A percentile compares a stretch with the other conserved stretches of the same genome.
These are phyloP conservation scores for Craterocephalus amniculus DNA, from an alignment of 2,797 vertebrate species.

Conservation along the genomic window DNA sequence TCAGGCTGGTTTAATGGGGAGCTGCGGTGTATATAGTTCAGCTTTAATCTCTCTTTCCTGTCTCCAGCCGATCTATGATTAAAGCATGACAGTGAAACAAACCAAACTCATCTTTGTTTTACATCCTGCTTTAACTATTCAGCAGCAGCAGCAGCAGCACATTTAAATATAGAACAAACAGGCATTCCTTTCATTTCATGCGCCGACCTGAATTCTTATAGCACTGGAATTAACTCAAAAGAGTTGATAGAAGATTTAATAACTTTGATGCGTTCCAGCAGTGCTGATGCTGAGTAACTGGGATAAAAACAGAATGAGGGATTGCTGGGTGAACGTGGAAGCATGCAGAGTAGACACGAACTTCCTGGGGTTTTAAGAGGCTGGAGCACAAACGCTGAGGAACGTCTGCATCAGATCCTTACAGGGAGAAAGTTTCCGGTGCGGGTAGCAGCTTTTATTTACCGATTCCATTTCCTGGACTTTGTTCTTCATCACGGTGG, in stretches of 20 bases:
- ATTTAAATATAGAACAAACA: slow-evolving; percentile 64
- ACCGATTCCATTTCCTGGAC: not conserved
- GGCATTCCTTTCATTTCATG: not conserved
- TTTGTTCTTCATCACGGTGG: slow-evolving; percentile 31
- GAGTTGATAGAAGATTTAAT: slow-evolving; percentile 29
- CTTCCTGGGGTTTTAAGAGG: slow-evolving; percentile 14
- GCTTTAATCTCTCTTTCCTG: not conserved
- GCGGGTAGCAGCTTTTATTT: slow-evolving; percentile 1
- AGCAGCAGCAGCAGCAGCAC: slow-evolving; percentile 12
- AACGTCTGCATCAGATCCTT: not conserved
- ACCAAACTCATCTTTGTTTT: slow-evolving; percentile 23
- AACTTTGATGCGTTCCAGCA: slow-evolving; percentile 45
- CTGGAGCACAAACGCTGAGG: not conserved
- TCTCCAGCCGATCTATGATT: slow-evolving; percentile 27
- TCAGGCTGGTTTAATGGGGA: slow-evolving; percentile 3
- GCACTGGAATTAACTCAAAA: slow-evolving; percentile 18
- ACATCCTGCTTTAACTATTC: slow-evolving; percentile 27
- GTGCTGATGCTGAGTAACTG: slow-evolving; percentile 28
- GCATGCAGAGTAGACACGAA: slow-evolving; percentile 33
- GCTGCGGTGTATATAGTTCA: not conserved
- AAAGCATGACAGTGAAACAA: slow-evolving; percentile 36
- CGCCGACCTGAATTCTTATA: slow-evolving; percentile 23
- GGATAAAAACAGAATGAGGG: slow-evolving; percentile 53
- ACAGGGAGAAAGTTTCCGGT: slow-evolving; percentile 16
- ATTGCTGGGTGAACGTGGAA: slow-evolving; percentile 2